phyloP scores from a whole-genome alignment of 2,888 invertebrate genomes.

The Leptura quadrifasciata region DNA sequence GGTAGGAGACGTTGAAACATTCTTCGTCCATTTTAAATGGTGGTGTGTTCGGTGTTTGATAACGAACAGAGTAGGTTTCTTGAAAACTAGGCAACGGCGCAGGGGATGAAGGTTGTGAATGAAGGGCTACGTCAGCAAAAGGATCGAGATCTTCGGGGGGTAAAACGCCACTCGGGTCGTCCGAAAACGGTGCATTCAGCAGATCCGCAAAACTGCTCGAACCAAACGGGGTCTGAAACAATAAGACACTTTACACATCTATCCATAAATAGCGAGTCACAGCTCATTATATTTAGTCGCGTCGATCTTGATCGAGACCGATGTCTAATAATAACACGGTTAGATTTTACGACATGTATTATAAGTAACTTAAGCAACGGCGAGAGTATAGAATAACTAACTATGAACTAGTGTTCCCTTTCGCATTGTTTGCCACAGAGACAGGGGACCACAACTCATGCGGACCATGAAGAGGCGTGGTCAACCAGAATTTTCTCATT shows the following conservation, averaged over 20 bases:
- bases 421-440: conserved; percentile 62
- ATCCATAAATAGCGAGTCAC: conserved; percentile 48
- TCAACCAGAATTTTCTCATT: conserved; percentile 61
- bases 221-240: conserved; percentile 83
- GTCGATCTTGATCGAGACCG: conserved; percentile 43
- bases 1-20: conserved; percentile 81
- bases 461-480: conserved; percentile 63
- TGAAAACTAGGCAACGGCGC: conserved; percentile 88
- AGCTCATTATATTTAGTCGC: conserved; percentile 41
- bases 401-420: conserved; percentile 57
- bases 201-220: conserved; percentile 86
- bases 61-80: conserved; percentile 89
- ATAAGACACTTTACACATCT: conserved; percentile 42
- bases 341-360: conserved; percentile 42
- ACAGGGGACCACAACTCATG: conserved; percentile 60
- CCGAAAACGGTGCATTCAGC: conserved; percentile 84
- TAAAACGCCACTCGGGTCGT: conserved; percentile 81
- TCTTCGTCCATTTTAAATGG: conserved; percentile 90
- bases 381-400: conserved; percentile 60
- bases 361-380: conserved; percentile 35
- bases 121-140: conserved; percentile 80
- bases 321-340: conserved; percentile 49
- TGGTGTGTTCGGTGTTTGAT: conserved; percentile 73
- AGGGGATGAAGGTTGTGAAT: conserved; percentile 70
- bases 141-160: conserved; percentile 84